Base-by-base conservation (phyloP, 2,888 invertebrate genomes). In the Cybosia mesomella region DNA sequence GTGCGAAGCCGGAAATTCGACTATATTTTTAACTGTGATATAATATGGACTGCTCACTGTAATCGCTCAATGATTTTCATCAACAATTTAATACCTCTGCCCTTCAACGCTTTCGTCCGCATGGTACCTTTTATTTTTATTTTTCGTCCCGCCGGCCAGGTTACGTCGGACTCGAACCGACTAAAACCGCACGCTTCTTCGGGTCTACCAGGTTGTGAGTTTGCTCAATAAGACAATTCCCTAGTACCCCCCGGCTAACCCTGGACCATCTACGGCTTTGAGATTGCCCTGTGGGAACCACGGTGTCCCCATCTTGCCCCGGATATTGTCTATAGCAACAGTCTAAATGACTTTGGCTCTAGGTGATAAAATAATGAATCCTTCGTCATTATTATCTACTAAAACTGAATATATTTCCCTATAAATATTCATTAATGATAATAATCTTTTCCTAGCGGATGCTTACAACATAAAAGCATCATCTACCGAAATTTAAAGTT, bases 341-440 rank as follows among this genome's bases (percentile, higher is more conserved):
- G 58, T 67, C 67, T 67, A 67, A 67, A 63, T 63, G 36, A 63
- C 53, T 53, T 5, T 15, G 36, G 24, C 34, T 54, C 13, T 63
- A 58, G 53, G 34, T 58, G 53, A 34, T n/a, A n/a, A n/a, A n/a
- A n/a, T n/a, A n/a, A n/a, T n/a, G n/a, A n/a, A n/a, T n/a, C n/a
- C n/a, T n/a, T n/a, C n/a, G n/a, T n/a, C n/a, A n/a, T n/a, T 32
- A 34, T 57, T 18, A 32, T 7, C 10, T 39, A 63, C 49, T n/a
- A 49, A n/a, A 49, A 10, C 36, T 13, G 13, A 11, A 3, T 43
- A 18, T 43, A 18, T 43, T 39, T 43, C 43, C 43, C 18, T n/a
- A 49, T 49, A n/a, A n/a, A 49, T n/a, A 49, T 49, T 49, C 9
- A 49, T n/a, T 49, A 49, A 8, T n/a, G 49, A 9, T n/a, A 49